phyloP scores from a whole-genome alignment of 2,113 vertebrate species.

The Tachuris rubrigastra region DNA sequence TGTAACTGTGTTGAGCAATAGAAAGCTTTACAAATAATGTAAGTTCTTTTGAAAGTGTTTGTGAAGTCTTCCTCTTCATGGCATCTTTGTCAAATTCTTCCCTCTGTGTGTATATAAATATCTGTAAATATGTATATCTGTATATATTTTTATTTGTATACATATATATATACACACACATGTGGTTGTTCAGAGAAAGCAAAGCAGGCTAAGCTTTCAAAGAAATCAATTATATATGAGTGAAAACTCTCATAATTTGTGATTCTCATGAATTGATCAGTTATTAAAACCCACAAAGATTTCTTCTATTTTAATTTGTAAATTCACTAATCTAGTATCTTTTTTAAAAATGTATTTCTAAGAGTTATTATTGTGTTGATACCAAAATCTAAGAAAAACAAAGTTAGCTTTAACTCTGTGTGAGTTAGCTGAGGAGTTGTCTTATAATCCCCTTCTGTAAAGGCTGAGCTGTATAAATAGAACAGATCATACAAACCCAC shows the following conservation, averaged over 20 bases:
- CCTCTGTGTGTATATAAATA: accelerated
- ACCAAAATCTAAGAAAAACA: slow-evolving; percentile 15
- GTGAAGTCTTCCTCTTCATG: not conserved
- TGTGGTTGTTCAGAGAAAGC: not conserved
- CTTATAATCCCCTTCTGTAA: not conserved
- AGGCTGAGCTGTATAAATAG: not conserved
- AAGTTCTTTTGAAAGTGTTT: not conserved
- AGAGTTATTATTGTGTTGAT: not conserved
- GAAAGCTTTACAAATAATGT: not conserved
- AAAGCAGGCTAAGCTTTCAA: not conserved
- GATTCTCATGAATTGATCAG: not conserved
- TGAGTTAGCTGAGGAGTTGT: slow-evolving; percentile 17
- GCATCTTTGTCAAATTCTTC: not conserved
- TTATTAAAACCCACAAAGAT: not conserved
- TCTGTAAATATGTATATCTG: not conserved
- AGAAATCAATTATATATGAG: not conserved
- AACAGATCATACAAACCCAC: not conserved
- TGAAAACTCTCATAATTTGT: slow-evolving; percentile 21
- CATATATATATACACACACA: not conserved
- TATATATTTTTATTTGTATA: not conserved
- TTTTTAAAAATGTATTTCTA: slow-evolving; percentile 9
- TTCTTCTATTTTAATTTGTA: not conserved
- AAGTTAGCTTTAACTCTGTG: slow-evolving; percentile 15
- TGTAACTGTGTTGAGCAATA: not conserved
- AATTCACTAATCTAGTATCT: slow-evolving; percentile 7